A percentile compares a stretch with the other conserved stretches of the same genome.
These are phyloP conservation scores for Lysandra bellargus DNA, from an alignment of 2,888 invertebrate species.

Conservation along the genomic window DNA sequence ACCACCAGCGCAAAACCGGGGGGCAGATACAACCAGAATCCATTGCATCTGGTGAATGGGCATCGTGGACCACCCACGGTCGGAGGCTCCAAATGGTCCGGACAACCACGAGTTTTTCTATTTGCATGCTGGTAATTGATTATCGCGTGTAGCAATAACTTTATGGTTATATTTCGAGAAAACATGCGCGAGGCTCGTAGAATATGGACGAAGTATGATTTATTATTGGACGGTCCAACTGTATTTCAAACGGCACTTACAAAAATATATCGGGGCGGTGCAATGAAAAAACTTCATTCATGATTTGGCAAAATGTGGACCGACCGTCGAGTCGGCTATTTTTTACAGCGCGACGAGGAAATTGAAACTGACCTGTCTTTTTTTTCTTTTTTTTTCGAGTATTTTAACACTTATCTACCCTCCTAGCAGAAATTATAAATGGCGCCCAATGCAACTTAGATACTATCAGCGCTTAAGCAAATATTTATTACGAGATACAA, in stretches of 20 bases:
- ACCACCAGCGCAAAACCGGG: background rate
- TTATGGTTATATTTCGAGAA: background rate
- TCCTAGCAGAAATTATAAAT: background rate
- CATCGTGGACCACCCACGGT: constrained; percentile 14
- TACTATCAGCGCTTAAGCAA: background rate
- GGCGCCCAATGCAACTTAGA: background rate
- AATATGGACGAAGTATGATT: constrained; percentile 20
- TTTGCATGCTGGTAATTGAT: constrained; percentile 18
- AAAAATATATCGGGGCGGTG: constrained; percentile 6
- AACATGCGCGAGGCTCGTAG: background rate
- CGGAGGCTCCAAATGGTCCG: background rate
- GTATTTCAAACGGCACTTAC: constrained; percentile 6
- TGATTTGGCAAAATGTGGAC: constrained; percentile 14
- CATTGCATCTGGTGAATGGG: background rate
- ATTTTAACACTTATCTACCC: background rate
- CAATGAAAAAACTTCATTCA: constrained; percentile 19
- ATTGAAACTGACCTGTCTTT: background rate
- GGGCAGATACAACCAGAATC: background rate
- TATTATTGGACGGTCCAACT: background rate
- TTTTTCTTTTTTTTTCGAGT: background rate
- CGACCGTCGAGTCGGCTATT: background rate
- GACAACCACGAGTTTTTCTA: constrained; percentile 1
- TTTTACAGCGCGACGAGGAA: constrained; percentile 3
- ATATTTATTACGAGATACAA: background rate
- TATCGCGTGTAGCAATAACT: background rate